Conservation (phyloP, 2,888 invertebrate species). For the Apoderus coryli region DNA sequence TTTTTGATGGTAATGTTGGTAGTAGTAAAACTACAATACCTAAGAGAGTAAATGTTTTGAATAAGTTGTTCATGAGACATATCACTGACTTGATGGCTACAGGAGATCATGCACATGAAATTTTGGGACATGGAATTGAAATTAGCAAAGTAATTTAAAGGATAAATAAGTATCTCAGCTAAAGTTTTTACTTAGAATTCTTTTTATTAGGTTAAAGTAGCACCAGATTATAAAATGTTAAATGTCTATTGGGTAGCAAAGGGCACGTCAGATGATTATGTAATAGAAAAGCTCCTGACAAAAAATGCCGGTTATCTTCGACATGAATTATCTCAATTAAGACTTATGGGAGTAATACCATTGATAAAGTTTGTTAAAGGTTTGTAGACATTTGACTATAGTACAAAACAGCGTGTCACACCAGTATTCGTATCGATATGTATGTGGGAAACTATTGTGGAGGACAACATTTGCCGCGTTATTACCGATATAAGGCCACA, state of each 20-base stretch:
- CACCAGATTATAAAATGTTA: slow-evolving; percentile 48
- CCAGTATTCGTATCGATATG: too few relatives aligned
- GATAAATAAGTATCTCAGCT: too few relatives aligned
- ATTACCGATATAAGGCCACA: too few relatives aligned
- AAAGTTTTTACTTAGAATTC: too few relatives aligned
- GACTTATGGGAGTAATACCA: slow-evolving; percentile 63
- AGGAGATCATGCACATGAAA: slow-evolving; percentile 44
- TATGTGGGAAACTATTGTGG: too few relatives aligned
- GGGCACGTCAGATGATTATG: slow-evolving; percentile 35
- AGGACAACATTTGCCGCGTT: too few relatives aligned
- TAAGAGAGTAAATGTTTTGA: slow-evolving; percentile 51
- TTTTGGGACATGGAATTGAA: slow-evolving; percentile 54
- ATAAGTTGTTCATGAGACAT: slow-evolving; percentile 68
- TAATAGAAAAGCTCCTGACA: slow-evolving; percentile 39
- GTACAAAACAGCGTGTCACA: too few relatives aligned
- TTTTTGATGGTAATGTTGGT: slow-evolving; percentile 37
- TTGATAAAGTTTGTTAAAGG: slow-evolving; percentile 58
- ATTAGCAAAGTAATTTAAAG: slow-evolving; percentile 46
- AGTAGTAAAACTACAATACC: too few relatives aligned
- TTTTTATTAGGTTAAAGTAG: slow-evolving; percentile 42
- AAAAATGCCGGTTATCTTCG: slow-evolving; percentile 44
- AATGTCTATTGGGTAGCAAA: slow-evolving; percentile 61
- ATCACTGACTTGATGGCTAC: slow-evolving; percentile 67
- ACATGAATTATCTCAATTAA: slow-evolving; percentile 57
- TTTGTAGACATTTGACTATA: too few relatives aligned